phyloP scores from a whole-genome alignment of 2,888 invertebrate species.

The Nomada hirtipes region DNA sequence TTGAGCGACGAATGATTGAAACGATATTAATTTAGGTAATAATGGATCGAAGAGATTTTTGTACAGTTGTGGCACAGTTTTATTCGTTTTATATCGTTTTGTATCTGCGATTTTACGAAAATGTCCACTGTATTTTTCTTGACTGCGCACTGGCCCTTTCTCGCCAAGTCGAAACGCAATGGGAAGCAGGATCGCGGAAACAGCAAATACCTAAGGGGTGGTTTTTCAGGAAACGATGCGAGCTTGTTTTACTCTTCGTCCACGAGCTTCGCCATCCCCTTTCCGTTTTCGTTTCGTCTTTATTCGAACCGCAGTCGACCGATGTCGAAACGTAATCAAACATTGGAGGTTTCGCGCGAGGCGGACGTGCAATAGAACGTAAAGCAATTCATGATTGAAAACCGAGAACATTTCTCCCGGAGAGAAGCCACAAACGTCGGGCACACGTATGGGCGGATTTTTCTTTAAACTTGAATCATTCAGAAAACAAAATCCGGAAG shows the following conservation, averaged over 20 bases:
- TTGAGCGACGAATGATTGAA: too few relatives aligned
- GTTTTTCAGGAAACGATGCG: constrained; percentile 38
- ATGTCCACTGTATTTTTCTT: too few relatives aligned
- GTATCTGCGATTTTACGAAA: too few relatives aligned
- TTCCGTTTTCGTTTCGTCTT: constrained; percentile 1
- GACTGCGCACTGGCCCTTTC: too few relatives aligned
- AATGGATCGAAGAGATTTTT: too few relatives aligned
- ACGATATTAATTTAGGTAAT: too few relatives aligned
- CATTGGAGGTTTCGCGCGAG: constrained; percentile 35
- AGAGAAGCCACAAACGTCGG: too few relatives aligned
- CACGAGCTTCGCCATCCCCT: not conserved
- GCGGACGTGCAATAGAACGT: constrained; percentile 18
- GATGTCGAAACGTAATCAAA: constrained; percentile 53
- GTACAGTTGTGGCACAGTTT: too few relatives aligned
- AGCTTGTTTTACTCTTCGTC: constrained; percentile 29
- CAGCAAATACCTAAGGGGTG: constrained; percentile 45
- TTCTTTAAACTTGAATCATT: too few relatives aligned
- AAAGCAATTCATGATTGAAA: constrained; percentile 7
- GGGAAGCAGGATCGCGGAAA: not conserved
- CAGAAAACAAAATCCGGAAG: too few relatives aligned
- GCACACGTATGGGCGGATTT: too few relatives aligned
- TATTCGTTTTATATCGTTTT: too few relatives aligned
- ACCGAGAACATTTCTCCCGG: not conserved
- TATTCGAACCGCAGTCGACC: constrained; percentile 40
- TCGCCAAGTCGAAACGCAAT: not conserved